These are phyloP conservation scores for Clytia hemisphaerica DNA, from an alignment of 30 jellyfish, hydroid and myxozoan species.

Conservation along the genomic window DNA sequence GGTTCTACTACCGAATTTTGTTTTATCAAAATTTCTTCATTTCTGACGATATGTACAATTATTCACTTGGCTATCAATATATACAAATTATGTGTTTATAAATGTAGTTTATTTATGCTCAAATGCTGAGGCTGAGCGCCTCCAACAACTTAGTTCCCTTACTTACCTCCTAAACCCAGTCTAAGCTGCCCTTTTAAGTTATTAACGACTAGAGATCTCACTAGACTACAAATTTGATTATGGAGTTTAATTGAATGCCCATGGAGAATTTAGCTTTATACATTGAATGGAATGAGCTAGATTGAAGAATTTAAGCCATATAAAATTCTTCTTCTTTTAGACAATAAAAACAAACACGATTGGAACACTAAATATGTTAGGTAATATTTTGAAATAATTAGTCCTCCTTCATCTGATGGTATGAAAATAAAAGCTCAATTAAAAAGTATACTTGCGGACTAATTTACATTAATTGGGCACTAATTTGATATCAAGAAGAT, in stretches of 20 bases:
- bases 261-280: not conserved
- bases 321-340: slow-evolving; percentile 19
- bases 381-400: slow-evolving; percentile 26
- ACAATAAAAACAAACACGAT: slow-evolving; percentile 92
- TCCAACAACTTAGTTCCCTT: too few relatives aligned
- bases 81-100: not conserved
- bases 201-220: too few relatives aligned
- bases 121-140: too few relatives aligned
- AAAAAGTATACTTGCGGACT: too few relatives aligned
- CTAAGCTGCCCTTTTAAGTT: too few relatives aligned
- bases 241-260: not conserved
- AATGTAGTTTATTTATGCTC: too few relatives aligned
- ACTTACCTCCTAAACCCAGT: too few relatives aligned
- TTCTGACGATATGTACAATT: not conserved
- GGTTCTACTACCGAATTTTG: slow-evolving; percentile 30
- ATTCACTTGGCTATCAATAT: not conserved
- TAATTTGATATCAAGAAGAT: too few relatives aligned
- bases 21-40: not conserved
- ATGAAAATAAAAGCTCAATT: too few relatives aligned
- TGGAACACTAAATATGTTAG: slow-evolving; percentile 94
- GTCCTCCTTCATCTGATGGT: too few relatives aligned
- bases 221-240: not conserved
- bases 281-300: not conserved
- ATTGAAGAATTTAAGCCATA: not conserved
- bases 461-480: too few relatives aligned